Base-by-base conservation (phyloP, 2,888 invertebrate genomes). In the Mesochorus sp. region DNA sequence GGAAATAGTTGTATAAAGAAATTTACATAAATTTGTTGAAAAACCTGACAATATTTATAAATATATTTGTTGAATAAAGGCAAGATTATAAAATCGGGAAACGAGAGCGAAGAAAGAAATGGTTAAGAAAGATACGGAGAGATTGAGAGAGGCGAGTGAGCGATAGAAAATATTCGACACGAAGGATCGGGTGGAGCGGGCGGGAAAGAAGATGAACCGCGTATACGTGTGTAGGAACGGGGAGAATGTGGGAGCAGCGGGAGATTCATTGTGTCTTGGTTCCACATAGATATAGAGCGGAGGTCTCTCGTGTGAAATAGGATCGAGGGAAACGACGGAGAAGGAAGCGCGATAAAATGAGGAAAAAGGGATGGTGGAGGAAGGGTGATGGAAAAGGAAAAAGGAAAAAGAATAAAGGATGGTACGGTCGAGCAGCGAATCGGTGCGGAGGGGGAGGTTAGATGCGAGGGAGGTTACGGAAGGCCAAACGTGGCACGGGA, bases 141-240 rank as follows among this genome's bases (percentile, higher is more conserved):
- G 34, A 55, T 34, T 24, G 12, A 47, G 44, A 42, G 28, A n/a
- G 12, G 14, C 10, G 59, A 67, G 68, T 28, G 62, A 66, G 73
- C 21, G 59, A 24, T 19, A 57, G 51, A 55, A 55, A 70, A 59
- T 12, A 47, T 55, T 68, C 53, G 51, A 70, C 26, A 59, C 51
- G 62, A 61, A 79, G 77, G 31, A 39, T n/a, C n/a, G n/a, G n/a
- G n/a, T n/a, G n/a, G n/a, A n/a, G n/a, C n/a, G n/a, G n/a, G n/a
- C 28, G 82, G 71, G 81, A 73, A 80, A 77, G 73, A 81, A 61
- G 55, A 78, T 80, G 75, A 75, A 62, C 42, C 81, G 59, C 51
- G 76, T 72, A 67, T 64, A 73, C 55, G 76, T 59, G 44, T 76
- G 79, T 74, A 68, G 72, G 28, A 59, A 31, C 34, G 34, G 67